phyloP scores from a whole-genome alignment of 1,140 invertebrate genomes.

The Drosophila saltans region DNA sequence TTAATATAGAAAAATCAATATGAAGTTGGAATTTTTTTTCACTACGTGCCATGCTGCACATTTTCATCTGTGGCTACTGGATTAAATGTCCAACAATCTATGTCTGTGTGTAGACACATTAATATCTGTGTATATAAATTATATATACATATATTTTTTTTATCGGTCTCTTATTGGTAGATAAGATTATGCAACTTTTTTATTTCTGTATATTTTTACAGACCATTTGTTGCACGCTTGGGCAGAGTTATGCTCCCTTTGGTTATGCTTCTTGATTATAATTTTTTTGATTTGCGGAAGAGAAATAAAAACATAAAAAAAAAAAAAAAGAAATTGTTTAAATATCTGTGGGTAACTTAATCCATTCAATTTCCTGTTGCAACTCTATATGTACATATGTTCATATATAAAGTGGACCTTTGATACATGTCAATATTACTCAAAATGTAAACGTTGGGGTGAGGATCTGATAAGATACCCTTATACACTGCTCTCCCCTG shows the following conservation, averaged over 20 bases:
- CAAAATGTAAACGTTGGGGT: neutral
- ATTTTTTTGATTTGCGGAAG: slow-evolving; percentile 23
- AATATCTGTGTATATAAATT: neutral
- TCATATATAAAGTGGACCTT: neutral
- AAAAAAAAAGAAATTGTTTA: slow-evolving; percentile 26
- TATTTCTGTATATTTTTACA: neutral
- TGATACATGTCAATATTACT: slow-evolving; percentile 1
- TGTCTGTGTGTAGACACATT: neutral
- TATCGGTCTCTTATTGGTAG: slow-evolving; percentile 13
- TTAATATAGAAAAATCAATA: neutral
- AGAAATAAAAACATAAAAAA: neutral
- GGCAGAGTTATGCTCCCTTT: slow-evolving; percentile 25
- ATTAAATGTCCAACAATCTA: neutral
- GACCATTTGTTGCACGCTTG: slow-evolving; percentile 34
- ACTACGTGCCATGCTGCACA: slow-evolving; percentile 10
- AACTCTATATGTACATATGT: neutral
- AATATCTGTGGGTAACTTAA: slow-evolving; percentile 46
- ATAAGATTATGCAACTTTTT: slow-evolving; percentile 45
- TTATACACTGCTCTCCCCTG: neutral
- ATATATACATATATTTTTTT: slow-evolving; percentile 4
- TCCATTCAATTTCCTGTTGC: slow-evolving; percentile 38
- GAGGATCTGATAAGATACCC: neutral
- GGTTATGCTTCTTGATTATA: slow-evolving; percentile 34
- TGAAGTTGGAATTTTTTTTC: neutral
- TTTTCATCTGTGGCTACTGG: neutral